A percentile compares a stretch with the other conserved stretches of the same genome.
Conservation (phyloP, 37 sponge, comb jelly and placozoan genomes). For the Petrosia ficiformis region DNA sequence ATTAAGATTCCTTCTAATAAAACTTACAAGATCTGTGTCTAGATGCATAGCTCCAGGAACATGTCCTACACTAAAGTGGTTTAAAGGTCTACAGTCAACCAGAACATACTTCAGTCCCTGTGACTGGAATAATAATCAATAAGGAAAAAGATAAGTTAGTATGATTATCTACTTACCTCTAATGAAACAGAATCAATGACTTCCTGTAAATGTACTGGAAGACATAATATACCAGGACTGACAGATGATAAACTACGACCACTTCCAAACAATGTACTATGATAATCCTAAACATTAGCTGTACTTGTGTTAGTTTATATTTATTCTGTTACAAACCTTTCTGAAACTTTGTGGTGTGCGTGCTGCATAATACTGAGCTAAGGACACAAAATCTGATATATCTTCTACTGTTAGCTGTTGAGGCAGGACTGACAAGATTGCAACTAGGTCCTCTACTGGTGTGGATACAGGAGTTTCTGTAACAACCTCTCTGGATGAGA, state of each 20-base stretch:
- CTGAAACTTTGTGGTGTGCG: conserved; percentile 88
- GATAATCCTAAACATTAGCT: conserved; percentile 54
- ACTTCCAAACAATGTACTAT: conserved; percentile 69
- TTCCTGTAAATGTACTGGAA: conserved; percentile 79
- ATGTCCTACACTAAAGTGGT: conserved; percentile 85
- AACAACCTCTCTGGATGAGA: conserved; percentile 33
- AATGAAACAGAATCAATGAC: conserved; percentile 39
- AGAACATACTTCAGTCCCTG: conserved; percentile 62
- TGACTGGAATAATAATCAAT: too few relatives aligned
- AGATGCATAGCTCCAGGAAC: conserved; percentile 64
- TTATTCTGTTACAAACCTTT: conserved; percentile 37
- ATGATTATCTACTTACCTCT: not conserved
- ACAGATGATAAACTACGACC: conserved; percentile 18
- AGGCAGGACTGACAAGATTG: conserved; percentile 62
- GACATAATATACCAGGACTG: conserved; percentile 63
- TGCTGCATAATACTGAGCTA: conserved; percentile 87
- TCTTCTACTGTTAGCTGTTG: conserved; percentile 70
- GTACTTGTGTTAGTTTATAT: not conserved
- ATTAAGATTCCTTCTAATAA: not conserved
- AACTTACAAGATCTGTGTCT: conserved; percentile 78
- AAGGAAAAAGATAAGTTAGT: not conserved
- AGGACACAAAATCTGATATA: conserved; percentile 78
- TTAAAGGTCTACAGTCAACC: conserved; percentile 88
- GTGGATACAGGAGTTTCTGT: conserved; percentile 9
- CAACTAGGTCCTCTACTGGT: conserved; percentile 18